phyloP scores from a whole-genome alignment of 2,888 invertebrate species.

The Drosophila helvetica region DNA sequence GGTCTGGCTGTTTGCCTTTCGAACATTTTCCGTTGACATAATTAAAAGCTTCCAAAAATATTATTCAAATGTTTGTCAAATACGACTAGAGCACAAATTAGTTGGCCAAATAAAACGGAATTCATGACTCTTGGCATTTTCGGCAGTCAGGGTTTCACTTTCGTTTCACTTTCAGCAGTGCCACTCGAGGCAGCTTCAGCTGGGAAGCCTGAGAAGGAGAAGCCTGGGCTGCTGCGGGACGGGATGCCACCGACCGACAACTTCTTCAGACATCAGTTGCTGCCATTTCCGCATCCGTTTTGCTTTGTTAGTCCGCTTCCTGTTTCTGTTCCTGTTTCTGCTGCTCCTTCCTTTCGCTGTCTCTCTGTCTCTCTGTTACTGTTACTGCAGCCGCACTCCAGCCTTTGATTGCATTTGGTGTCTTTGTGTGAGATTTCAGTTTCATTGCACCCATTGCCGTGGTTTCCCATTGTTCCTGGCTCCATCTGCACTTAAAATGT shows the following conservation, averaged over 20 bases:
- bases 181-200: constrained; percentile 1
- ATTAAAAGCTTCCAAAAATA: constrained; percentile 30
- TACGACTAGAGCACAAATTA: constrained; percentile 37
- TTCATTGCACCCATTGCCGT: constrained; percentile 68
- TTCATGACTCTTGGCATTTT: constrained; percentile 52
- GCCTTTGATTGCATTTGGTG: constrained; percentile 47
- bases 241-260: constrained; percentile 40
- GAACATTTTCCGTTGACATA: constrained; percentile 50
- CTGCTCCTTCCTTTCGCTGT: background rate
- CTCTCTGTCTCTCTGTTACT: background rate
- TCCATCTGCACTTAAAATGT: constrained; percentile 72
- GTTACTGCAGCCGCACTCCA: background rate
- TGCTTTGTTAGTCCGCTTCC: constrained; percentile 67
- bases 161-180: constrained; percentile 17
- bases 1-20: constrained; percentile 16
- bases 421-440: constrained; percentile 58
- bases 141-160: constrained; percentile 27
- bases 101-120: constrained; percentile 16
- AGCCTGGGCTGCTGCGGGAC: background rate
- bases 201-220: background rate
- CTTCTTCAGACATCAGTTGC: constrained; percentile 53
- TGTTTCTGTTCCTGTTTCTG: constrained; percentile 24
- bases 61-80: constrained; percentile 50
- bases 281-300: constrained; percentile 68
- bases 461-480: constrained; percentile 40